Evolutionary conservation across 53 echinoderm and acorn worm species (phyloP).

Genomic region (Paracentrotus lividus): DNA sequence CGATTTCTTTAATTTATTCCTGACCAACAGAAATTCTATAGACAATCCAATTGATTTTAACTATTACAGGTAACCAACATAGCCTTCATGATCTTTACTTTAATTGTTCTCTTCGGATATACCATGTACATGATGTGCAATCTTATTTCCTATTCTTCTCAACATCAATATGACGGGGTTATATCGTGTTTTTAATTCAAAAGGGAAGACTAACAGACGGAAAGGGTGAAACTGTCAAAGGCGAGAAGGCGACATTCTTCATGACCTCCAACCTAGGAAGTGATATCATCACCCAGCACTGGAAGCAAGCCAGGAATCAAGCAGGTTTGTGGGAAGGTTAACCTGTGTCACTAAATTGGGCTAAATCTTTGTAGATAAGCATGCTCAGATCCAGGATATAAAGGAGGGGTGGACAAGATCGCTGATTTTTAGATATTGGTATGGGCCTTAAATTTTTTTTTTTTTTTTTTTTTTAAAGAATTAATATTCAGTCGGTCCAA

Average conservation of each 20-base stretch:
- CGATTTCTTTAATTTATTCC: background rate
- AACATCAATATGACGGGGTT: background rate
- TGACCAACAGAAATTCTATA: background rate
- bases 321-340: background rate
- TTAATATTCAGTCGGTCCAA: too few species aligned
- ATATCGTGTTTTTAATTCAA: background rate
- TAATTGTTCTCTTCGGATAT: background rate
- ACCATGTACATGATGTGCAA: background rate
- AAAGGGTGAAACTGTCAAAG: constrained; percentile 90
- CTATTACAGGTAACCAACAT: too few species aligned
- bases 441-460: too few species aligned
- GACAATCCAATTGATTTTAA: too few species aligned
- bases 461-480: too few species aligned
- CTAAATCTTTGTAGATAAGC: too few species aligned
- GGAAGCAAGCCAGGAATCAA: background rate
- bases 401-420: too few species aligned
- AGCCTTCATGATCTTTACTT: too few species aligned
- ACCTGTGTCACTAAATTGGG: too few species aligned
- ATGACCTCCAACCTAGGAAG: constrained; percentile 99
- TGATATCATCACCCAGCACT: constrained; percentile 83
- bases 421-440: too few species aligned
- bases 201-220: constrained; percentile 96
- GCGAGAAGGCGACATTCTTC: constrained; percentile 92
- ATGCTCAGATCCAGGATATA: too few species aligned
- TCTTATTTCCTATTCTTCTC: background rate